Evolutionary conservation across 2,113 vertebrate species (phyloP).

Genomic region (Asarcornis scutulata): DNA sequence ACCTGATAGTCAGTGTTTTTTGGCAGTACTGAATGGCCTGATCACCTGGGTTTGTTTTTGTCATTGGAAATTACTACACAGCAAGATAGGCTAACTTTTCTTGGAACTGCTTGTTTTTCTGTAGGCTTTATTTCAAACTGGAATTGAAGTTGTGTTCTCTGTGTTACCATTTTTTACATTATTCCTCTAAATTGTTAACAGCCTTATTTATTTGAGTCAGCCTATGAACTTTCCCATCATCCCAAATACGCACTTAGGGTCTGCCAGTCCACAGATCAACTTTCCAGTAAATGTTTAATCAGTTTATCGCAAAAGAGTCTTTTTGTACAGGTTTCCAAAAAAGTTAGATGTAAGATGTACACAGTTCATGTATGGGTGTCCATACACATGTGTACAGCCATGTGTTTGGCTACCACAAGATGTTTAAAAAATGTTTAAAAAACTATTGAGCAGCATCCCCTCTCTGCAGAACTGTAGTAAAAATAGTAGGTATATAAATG

Average conservation of each 20-base stretch:
- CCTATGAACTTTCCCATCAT: neutral
- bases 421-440: neutral
- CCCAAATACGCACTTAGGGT: neutral
- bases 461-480: neutral
- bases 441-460: neutral
- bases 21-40: neutral
- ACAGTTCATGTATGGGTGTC: neutral
- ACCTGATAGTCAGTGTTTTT: neutral
- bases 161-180: neutral
- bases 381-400: no score
- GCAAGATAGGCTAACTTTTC: neutral
- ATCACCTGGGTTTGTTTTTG: neutral
- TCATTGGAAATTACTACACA: neutral
- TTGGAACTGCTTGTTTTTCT: neutral
- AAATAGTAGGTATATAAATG: neutral
- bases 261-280: neutral
- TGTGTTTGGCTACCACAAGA: neutral
- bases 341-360: neutral
- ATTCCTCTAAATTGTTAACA: conserved; percentile 18
- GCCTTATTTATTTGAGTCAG: neutral
- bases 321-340: neutral
- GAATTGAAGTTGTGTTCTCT: neutral
- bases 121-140: neutral
- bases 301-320: neutral
- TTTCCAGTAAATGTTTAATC: conserved; percentile 20